A percentile compares a stretch with the other conserved stretches of the same genome.
Conservation (phyloP, 2,797 vertebrate species). For the Arremon aurantiirostris region DNA sequence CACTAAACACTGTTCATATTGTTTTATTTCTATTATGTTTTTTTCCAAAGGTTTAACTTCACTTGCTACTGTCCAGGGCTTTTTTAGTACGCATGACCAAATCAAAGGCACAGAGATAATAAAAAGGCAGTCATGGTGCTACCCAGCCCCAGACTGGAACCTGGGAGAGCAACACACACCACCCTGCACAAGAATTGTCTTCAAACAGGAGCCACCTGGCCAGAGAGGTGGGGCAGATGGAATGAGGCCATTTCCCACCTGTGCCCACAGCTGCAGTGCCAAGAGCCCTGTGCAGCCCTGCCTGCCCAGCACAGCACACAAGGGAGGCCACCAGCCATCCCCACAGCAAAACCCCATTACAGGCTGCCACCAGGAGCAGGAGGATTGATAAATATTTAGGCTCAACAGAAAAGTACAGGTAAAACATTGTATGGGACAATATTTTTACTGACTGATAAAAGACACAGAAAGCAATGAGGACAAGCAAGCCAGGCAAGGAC, state of each 20-base stretch:
- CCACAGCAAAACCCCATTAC: neutral
- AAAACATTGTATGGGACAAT: neutral
- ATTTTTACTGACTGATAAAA: neutral
- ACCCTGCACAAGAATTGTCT: neutral
- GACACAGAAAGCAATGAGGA: neutral
- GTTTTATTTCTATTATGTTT: neutral
- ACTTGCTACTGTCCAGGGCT: neutral
- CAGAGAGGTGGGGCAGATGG: neutral
- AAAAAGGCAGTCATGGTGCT: neutral
- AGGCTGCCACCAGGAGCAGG: neutral
- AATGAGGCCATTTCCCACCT: fast-evolving
- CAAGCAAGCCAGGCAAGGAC: neutral
- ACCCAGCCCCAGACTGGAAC: neutral
- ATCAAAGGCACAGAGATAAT: neutral
- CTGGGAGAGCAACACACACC: neutral
- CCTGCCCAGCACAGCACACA: neutral
- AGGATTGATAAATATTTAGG: neutral
- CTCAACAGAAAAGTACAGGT: neutral
- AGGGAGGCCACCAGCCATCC: neutral
- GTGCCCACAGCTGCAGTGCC: neutral
- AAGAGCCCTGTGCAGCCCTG: neutral
- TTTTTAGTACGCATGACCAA: neutral
- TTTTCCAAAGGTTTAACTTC: neutral
- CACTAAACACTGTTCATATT: neutral
- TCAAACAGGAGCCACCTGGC: neutral